Percentiles rank a stretch among this genome's conserved stretches.
Evolutionary conservation across 2,888 invertebrate genomes (phyloP).

Genomic region (Meteorus cinctellus): DNA sequence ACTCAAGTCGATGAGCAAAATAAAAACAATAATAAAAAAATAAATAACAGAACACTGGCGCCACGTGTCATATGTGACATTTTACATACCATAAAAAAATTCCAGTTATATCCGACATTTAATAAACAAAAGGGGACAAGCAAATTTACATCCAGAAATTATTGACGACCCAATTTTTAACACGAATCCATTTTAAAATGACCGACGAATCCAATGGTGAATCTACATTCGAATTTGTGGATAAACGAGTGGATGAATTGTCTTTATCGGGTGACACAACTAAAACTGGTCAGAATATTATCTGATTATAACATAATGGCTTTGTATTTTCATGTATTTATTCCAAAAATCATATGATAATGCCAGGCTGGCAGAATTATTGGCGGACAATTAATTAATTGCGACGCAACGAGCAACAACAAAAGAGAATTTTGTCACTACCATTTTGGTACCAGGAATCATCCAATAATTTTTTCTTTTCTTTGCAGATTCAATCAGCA

Average conservation of each 20-base stretch:
- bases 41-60: conserved; percentile 15
- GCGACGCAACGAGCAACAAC: neutral
- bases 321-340: conserved; percentile 49
- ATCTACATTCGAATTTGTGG: conserved; percentile 70
- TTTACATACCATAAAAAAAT: neutral
- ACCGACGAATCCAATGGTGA: conserved; percentile 71
- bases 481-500: conserved; percentile 70
- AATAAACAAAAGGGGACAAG: conserved; percentile 37
- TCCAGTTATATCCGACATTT: conserved; percentile 39
- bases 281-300: conserved; percentile 63
- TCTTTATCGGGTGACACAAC: conserved; percentile 58
- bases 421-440: neutral
- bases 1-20: too few relatives aligned
- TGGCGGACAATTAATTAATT: neutral
- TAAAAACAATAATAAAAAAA: neutral
- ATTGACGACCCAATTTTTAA: neutral
- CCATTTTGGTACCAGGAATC: neutral
- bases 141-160: neutral
- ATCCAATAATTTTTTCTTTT: neutral
- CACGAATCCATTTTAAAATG: conserved; percentile 55
- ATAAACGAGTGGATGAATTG: conserved; percentile 66
- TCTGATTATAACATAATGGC: conserved; percentile 27
- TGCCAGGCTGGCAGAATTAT: neutral
- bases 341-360: conserved; percentile 44
- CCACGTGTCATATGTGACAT: conserved; percentile 34